Conservation (phyloP, 2,797 vertebrate genomes). For the Epinephelus awoara region DNA sequence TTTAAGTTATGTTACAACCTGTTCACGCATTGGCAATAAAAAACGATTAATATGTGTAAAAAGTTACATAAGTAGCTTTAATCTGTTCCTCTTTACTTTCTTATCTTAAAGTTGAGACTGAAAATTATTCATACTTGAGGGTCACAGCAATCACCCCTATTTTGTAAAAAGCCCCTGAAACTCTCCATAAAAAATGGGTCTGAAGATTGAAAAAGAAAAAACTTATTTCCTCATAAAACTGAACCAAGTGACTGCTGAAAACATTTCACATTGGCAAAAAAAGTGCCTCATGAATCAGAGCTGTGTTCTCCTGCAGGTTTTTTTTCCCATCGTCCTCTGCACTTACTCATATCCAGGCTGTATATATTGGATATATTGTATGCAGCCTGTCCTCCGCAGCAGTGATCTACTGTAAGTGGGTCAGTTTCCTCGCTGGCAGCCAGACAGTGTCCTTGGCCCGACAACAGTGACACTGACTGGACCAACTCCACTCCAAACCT, state of each 20-base stretch:
- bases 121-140: not conserved
- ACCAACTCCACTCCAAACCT: conserved; percentile 54
- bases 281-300: conserved; percentile 24
- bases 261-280: conserved; percentile 5
- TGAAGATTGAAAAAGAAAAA: conserved; percentile 10
- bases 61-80: no score
- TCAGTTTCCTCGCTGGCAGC: conserved; percentile 69
- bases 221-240: conserved; percentile 14
- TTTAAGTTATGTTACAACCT: no score
- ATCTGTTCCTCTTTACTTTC: not conserved
- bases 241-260: not conserved
- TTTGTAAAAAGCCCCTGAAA: conserved; percentile 2
- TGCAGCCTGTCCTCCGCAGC: conserved; percentile 35
- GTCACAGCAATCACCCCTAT: not conserved
- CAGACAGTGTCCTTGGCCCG: conserved; percentile 68
- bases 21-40: no score
- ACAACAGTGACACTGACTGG: conserved; percentile 67
- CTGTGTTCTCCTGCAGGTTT: conserved; percentile 2
- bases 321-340: not conserved
- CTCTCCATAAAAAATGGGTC: not conserved
- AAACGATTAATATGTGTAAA: no score
- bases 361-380: conserved; percentile 15
- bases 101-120: not conserved
- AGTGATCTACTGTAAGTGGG: conserved; percentile 67
- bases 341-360: conserved; percentile 15